These are phyloP conservation scores for Echinops telfairi DNA, from an alignment of 2,113 vertebrate genomes.

Conservation along the genomic window DNA sequence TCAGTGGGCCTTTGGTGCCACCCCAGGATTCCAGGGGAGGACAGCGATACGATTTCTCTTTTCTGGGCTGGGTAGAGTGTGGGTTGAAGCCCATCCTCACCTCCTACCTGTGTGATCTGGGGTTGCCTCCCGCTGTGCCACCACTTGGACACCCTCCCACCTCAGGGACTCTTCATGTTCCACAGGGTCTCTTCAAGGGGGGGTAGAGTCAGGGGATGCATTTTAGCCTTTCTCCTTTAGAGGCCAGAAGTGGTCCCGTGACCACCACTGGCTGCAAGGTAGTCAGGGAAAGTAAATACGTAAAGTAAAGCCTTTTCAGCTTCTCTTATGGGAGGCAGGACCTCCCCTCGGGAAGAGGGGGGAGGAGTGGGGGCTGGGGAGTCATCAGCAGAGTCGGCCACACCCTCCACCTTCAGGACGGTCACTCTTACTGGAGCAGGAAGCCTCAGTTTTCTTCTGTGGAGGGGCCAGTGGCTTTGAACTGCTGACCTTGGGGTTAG, in stretches of 20 bases:
- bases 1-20: background rate
- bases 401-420: too few relatives aligned
- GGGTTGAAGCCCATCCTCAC: background rate
- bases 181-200: too few relatives aligned
- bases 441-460: too few relatives aligned
- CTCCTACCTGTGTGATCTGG: too few relatives aligned
- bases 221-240: background rate
- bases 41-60: rapidly evolving
- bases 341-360: background rate
- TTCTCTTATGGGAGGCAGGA: background rate
- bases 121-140: too few relatives aligned
- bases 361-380: background rate
- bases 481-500: too few relatives aligned
- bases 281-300: conserved; percentile 24
- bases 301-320: background rate
- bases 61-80: background rate
- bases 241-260: conserved; percentile 33
- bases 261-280: background rate
- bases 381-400: background rate
- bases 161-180: background rate
- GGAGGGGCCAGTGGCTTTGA: too few relatives aligned
- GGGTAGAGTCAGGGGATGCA: background rate
- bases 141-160: background rate
- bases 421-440: too few relatives aligned
- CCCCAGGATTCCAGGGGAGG: background rate